A percentile compares a stretch with the other conserved stretches of the same genome.
Evolutionary conservation across 2,888 invertebrate genomes (phyloP).

Genomic region (Latrodectus hesperus): DNA sequence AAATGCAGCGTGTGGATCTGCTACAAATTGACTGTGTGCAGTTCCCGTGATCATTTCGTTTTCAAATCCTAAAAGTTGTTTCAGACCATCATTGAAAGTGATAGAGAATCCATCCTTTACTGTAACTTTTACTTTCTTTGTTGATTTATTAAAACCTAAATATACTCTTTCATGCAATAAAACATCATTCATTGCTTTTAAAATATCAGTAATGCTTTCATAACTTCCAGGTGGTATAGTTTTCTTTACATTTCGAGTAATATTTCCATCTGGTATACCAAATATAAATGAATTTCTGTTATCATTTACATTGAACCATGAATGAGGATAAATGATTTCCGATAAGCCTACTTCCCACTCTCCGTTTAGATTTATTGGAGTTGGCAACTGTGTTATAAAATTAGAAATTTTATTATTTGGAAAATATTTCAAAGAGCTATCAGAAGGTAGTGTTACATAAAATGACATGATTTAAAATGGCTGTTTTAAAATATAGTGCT

Average conservation of each 20-base stretch:
- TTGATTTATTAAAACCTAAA: background rate
- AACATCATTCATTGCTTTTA: background rate
- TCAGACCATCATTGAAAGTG: constrained; percentile 1
- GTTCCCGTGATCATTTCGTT: background rate
- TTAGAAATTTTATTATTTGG: constrained; percentile 71
- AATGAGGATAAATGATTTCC: constrained; percentile 69
- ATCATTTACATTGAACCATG: constrained; percentile 9
- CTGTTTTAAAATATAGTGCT: too few species aligned
- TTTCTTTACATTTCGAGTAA: background rate
- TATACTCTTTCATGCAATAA: background rate
- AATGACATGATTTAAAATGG: too few species aligned
- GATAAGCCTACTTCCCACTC: constrained; percentile 71
- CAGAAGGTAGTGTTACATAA: too few species aligned
- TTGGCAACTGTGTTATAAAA: constrained; percentile 71
- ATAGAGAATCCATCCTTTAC: background rate
- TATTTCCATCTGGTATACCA: constrained; percentile 11
- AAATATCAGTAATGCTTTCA: constrained; percentile 11
- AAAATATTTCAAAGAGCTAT: background rate
- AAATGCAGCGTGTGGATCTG: background rate
- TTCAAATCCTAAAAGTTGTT: constrained; percentile 17
- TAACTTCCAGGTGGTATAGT: constrained; percentile 19
- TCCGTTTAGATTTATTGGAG: constrained; percentile 69
- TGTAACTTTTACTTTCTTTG: constrained; percentile 13
- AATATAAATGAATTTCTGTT: background rate
- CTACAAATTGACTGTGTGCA: background rate